Base-by-base conservation (phyloP, 1,140 invertebrate genomes). In the Zaprionus capensis region DNA sequence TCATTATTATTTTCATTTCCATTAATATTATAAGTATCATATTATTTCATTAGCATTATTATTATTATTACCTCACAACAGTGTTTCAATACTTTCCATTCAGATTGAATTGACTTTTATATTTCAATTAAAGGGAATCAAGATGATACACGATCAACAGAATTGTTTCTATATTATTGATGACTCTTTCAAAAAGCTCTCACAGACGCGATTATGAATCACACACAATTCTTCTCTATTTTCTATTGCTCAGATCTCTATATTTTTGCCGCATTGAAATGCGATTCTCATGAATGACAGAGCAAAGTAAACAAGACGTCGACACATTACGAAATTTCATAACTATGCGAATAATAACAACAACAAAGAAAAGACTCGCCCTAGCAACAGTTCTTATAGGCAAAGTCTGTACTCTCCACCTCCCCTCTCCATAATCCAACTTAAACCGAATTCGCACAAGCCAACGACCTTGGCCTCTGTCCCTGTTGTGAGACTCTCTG, bases 381-480 rank as follows among this genome's bases (percentile, higher is more conserved):
- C 46, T 51, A 53, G 38, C 41, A 49, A 63, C 61, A 63, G 31
- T 22, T 61, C 41, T 20, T 17, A 17, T 46, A 17, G 15, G 6
- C 15, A 46, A 15, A 46, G 15, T 61, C 41, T 26, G 4, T 2
- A 14, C 24, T 6, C 31, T 9, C 12, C 31, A 17, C 7, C 44
- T 36, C 34, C 15, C 17, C 62, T 41, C 1, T 9, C 22, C 0
- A 28, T 17, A 0, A 2, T 34, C 31, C 31, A 22, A 46, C n/a
- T n/a, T 17, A 26, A 38, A 15, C 28, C 36, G 12, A 61, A 71
- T 58, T 67, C 36, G 26, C 24, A 34, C 57, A 73, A 68, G 59
- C 56, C 75, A 67, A 63, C 71, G 64, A 73, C 75, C 75, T 77
- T 77, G 75, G 64, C 64, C 71, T 63, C 49, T 53, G 57, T 53